A percentile compares a stretch with the other conserved stretches of the same genome.
phyloP scores from a whole-genome alignment of 2,113 vertebrate species.

The Bubo scandiacus region DNA sequence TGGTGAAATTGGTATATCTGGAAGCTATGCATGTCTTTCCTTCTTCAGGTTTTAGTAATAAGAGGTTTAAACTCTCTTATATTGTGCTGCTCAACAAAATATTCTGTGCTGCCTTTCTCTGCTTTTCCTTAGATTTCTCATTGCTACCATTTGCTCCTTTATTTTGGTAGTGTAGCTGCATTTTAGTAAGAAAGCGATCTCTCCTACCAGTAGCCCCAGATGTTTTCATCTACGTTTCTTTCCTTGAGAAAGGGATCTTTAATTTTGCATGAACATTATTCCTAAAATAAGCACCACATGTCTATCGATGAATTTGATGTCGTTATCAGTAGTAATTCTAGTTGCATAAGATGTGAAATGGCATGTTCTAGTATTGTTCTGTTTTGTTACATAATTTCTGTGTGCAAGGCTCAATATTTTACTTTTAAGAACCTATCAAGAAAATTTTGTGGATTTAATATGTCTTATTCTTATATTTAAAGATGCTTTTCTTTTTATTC shows the following conservation, averaged over 20 bases:
- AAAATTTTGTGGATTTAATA: accelerated
- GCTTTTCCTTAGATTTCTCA: not conserved
- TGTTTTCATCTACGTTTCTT: not conserved
- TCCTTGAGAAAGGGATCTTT: not conserved
- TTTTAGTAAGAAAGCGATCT: not conserved
- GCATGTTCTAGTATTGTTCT: not conserved
- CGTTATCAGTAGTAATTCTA: not conserved
- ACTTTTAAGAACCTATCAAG: not conserved
- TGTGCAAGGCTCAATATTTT: not conserved
- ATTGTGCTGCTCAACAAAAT: not conserved
- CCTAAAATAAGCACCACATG: not conserved
- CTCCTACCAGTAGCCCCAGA: not conserved
- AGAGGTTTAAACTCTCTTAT: not conserved
- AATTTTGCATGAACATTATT: not conserved
- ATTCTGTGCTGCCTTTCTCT: not conserved
- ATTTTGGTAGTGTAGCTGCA: not conserved
- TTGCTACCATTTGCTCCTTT: not conserved
- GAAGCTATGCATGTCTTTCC: not conserved
- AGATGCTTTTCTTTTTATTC: not conserved
- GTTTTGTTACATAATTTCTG: not conserved
- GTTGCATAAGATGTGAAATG: not conserved
- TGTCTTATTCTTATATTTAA: not conserved
- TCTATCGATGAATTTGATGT: not conserved
- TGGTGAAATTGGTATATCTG: not conserved
- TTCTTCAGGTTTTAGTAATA: not conserved